Evolutionary conservation across 35 echinoderm and acorn worm genomes (phyloP), one percentile per base, ranked within the genome.

Genomic region (Chiridota heheva): DNA sequence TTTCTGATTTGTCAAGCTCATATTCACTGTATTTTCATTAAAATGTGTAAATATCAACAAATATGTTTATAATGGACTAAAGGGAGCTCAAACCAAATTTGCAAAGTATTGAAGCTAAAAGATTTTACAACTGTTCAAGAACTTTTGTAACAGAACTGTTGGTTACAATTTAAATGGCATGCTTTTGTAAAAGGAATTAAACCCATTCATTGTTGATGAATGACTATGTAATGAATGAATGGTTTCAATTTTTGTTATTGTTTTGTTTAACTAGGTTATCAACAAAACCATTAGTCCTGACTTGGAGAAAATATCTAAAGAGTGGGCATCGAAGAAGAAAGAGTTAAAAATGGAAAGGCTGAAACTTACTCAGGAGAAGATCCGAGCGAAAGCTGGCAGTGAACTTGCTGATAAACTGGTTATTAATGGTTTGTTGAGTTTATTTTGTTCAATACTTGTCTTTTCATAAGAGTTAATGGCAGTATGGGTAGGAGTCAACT

Each of bases 241-340:
- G n/a, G 22, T 25, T 15, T 0, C 15, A 18, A 65, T 2, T 38
- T 12, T 17, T 18, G 33, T 42, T 16, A 0, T 39, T 81, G 58
- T 81, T 17, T 32, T 81, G 22, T 74, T 49, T 18, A 30, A n/a
- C 37, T 72, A 98, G 95, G 89, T 98, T 48, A 92, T 92, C 53
- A 92, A 82, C 44, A 98, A 98, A 44, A 98, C 95, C 15, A 98
- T 98, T 56, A 45, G 88, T 24, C 76, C 74, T 40, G 95, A 98
- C 67, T 61, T 88, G 58, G 95, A 91, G 29, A 58, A 17, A 33
- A 60, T 60, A 10, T 75, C 35, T 4, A 87, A 86, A 68, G 83
- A 91, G 56, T 85, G 80, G 47, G 73, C 89, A 18, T 77, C 69
- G 40, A 91, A 92, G 39, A 70, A 98, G 63, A 62, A 51, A 42